phyloP scores from a whole-genome alignment of 2,797 vertebrate genomes.

The Enteromius argenteus region DNA sequence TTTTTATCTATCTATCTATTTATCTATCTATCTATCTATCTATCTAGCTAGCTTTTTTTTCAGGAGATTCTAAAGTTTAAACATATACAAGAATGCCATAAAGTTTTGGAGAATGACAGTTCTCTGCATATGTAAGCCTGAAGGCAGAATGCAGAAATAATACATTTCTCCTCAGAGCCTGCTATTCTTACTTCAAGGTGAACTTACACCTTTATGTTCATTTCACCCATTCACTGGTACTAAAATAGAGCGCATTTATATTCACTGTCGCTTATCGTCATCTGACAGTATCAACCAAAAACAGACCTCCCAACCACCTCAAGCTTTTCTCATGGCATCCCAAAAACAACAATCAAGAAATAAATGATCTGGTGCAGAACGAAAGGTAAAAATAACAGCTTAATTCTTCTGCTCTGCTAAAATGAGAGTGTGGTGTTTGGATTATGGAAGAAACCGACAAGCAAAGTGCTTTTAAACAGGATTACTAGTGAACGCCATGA shows the following conservation, averaged over 20 bases:
- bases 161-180: background rate
- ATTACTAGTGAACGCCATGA: conserved; percentile 68
- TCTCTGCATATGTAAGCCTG: background rate
- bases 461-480: conserved; percentile 74
- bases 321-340: conserved; percentile 44
- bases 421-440: conserved; percentile 52
- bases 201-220: conserved; percentile 1
- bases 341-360: conserved; percentile 34
- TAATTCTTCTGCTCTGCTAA: conserved; percentile 50
- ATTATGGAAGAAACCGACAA: conserved; percentile 67
- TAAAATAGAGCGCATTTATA: conserved; percentile 21
- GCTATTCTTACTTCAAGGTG: conserved; percentile 5
- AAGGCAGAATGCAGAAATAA: conserved; percentile 10
- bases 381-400: conserved; percentile 58
- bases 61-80: background rate
- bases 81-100: conserved; percentile 10
- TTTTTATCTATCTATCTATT: too few species aligned
- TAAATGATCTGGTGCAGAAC: conserved; percentile 50
- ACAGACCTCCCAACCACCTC: conserved; percentile 47
- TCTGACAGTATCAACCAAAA: conserved; percentile 44
- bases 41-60: too few species aligned
- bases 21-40: too few species aligned
- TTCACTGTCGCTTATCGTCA: conserved; percentile 15
- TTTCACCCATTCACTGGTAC: background rate
- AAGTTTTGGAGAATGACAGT: background rate